These are phyloP conservation scores for Hofmannophila pseudospretella DNA, from an alignment of 2,888 invertebrate genomes.

Conservation along the genomic window DNA sequence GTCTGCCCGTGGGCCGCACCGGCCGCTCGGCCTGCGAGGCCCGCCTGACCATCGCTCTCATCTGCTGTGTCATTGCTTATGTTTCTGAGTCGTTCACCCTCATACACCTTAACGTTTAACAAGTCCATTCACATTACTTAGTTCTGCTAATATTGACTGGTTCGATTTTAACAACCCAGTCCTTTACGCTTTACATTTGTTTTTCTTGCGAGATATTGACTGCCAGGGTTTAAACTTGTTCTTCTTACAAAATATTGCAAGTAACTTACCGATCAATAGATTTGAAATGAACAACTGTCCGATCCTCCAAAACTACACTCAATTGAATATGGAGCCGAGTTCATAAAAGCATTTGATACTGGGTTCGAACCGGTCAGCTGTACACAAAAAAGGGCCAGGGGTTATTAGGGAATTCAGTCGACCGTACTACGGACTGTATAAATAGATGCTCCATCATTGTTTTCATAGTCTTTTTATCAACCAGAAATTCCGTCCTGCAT, in stretches of 20 bases:
- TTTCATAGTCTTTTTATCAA: slow-evolving; percentile 5
- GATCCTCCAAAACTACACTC: no score
- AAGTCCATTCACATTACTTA: no score
- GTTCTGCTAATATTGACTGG: no score
- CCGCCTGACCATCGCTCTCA: not conserved
- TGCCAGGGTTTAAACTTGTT: no score
- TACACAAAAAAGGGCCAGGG: slow-evolving; percentile 2
- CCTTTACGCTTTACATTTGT: no score
- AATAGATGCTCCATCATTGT: slow-evolving; percentile 7
- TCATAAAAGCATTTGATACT: no score
- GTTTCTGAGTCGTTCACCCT: not conserved
- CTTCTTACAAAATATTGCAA: no score
- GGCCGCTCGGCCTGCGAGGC: slow-evolving; percentile 7
- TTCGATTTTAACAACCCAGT: no score
- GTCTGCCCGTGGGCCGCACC: slow-evolving; percentile 29
- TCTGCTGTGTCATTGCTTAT: slow-evolving; percentile 1
- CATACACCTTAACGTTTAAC: not conserved
- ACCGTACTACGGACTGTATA: slow-evolving; percentile 12
- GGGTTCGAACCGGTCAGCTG: not conserved
- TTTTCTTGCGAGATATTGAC: no score
- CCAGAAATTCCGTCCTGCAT: not conserved
- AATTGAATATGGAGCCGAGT: no score
- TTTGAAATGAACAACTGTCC: no score
- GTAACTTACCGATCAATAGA: no score
- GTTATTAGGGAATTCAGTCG: slow-evolving; percentile 5